Conservation (phyloP, 1,140 invertebrate species). For the Drosophila rhopaloa region DNA sequence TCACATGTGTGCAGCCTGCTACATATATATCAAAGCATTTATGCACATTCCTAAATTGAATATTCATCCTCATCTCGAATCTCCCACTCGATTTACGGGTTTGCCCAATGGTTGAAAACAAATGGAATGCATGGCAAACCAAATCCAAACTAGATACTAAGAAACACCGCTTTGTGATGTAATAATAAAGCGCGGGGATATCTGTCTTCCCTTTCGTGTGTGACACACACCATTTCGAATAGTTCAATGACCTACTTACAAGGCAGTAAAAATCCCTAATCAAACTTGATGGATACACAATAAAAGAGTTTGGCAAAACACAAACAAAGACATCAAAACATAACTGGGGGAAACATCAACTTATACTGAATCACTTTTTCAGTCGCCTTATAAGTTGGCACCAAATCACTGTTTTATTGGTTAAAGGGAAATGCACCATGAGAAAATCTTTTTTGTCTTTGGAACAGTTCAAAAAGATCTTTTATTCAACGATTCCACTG, state of each 20-base stretch:
- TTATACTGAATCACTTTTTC: constrained; percentile 1
- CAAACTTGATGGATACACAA: constrained; percentile 22
- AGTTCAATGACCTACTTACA: constrained; percentile 44
- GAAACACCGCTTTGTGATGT: constrained; percentile 32
- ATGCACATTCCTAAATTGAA: constrained; percentile 33
- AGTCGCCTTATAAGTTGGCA: background rate
- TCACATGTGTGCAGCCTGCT: constrained; percentile 20
- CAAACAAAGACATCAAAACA: constrained; percentile 3
- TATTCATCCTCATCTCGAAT: constrained; percentile 30
- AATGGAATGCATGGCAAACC: constrained; percentile 26
- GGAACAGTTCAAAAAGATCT: background rate
- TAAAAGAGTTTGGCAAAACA: constrained; percentile 37
- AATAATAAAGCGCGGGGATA: constrained; percentile 33
- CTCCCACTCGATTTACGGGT: constrained; percentile 34
- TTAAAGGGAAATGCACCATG: background rate
- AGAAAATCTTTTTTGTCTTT: background rate
- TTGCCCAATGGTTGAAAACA: constrained; percentile 19
- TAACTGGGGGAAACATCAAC: background rate
- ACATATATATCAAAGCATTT: constrained; percentile 23
- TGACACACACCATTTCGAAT: constrained; percentile 4
- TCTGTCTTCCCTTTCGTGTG: constrained; percentile 6
- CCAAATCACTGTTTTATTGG: background rate
- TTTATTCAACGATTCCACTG: background rate
- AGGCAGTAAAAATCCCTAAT: constrained; percentile 23
- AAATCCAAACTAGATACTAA: constrained; percentile 29